A percentile compares a stretch with the other conserved stretches of the same genome.
Conservation (phyloP, 92 coral and sea anemone species). For the Muricea muricata region DNA sequence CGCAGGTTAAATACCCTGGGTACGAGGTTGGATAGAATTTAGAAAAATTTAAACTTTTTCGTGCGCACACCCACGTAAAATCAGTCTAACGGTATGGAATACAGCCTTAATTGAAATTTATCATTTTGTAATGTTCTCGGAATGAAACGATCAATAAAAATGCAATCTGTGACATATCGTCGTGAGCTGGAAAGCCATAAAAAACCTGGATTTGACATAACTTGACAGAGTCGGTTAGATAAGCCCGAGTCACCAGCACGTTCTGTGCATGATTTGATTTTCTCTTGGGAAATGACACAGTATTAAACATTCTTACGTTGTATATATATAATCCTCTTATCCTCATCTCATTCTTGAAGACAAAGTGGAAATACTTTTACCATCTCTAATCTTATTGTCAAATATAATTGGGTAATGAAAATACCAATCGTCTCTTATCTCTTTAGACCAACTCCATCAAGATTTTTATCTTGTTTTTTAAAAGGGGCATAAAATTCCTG, state of each 20-base stretch:
- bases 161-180: not conserved
- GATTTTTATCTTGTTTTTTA: constrained; percentile 11
- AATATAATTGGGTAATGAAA: constrained; percentile 3
- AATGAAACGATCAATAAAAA: not conserved
- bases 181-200: not conserved
- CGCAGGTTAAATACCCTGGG: too few relatives aligned
- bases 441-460: not conserved
- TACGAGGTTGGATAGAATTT: too few relatives aligned
- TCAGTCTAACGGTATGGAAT: not conserved
- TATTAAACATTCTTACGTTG: not conserved
- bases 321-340: not conserved
- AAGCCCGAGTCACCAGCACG: not conserved
- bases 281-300: too few relatives aligned
- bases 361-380: not conserved
- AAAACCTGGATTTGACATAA: not conserved
- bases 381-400: not conserved
- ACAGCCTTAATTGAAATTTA: too few relatives aligned
- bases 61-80: not conserved
- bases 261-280: too few relatives aligned
- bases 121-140: not conserved
- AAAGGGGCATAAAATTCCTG: not conserved
- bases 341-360: not conserved
- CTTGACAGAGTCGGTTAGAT: not conserved
- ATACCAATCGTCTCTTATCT: constrained; percentile 2
- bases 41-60: too few relatives aligned